Conservation (phyloP, 2,113 vertebrate species). For the Leucoraja erinaceus region DNA sequence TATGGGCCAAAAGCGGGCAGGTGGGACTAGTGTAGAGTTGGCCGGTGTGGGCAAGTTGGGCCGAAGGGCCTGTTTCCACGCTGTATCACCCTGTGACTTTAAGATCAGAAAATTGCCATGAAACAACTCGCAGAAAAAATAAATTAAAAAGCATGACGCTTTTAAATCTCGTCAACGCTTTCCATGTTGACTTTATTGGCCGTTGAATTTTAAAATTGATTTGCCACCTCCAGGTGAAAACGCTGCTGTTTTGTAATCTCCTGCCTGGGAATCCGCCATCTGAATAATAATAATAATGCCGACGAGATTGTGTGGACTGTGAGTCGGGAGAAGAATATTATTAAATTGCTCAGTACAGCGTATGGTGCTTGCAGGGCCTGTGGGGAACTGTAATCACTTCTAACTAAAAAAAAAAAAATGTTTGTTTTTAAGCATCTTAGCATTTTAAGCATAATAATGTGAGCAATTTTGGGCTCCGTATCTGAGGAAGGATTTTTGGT, state of each 20-base stretch:
- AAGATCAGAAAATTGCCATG: background rate
- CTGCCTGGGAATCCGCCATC: background rate
- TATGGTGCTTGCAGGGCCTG: background rate
- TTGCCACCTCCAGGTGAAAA: background rate
- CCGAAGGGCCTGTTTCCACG: too few species aligned
- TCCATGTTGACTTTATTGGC: background rate
- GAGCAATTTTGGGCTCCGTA: too few species aligned
- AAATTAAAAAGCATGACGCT: background rate
- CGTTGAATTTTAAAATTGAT: constrained; percentile 25
- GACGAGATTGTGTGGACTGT: background rate
- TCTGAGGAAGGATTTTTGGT: too few species aligned
- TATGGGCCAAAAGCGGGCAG: too few species aligned
- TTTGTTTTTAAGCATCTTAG: background rate
- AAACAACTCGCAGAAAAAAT: background rate
- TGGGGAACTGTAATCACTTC: background rate
- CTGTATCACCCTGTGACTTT: too few species aligned
- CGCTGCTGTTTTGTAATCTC: constrained; percentile 13
- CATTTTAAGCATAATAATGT: too few species aligned
- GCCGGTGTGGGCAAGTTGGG: too few species aligned
- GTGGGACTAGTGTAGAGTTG: too few species aligned
- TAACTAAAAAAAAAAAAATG: background rate
- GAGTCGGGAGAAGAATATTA: constrained; percentile 12
- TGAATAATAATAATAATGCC: background rate
- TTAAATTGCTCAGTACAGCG: background rate
- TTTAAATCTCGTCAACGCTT: background rate